These are phyloP conservation scores for Toxotes jaculatrix DNA, from an alignment of 2,113 vertebrate species.

Conservation along the genomic window DNA sequence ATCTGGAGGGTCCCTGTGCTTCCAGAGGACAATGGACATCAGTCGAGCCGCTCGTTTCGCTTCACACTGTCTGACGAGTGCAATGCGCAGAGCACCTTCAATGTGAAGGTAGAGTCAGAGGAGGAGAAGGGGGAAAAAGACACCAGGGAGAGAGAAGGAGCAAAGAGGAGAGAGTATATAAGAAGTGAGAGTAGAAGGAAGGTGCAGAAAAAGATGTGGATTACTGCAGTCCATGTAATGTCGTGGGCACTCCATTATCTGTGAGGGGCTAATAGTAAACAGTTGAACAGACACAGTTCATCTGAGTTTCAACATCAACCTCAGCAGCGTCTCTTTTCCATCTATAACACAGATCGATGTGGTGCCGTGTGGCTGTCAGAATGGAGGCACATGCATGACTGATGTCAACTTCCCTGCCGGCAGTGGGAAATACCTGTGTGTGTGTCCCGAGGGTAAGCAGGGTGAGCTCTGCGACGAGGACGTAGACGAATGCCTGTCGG, in stretches of 20 bases:
- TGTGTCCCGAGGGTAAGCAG: conserved; percentile 80
- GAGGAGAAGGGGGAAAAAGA: no score
- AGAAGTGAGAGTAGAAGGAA: no score
- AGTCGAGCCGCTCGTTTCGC: conserved; percentile 61
- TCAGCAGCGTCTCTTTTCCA: not conserved
- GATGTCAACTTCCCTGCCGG: conserved; percentile 86
- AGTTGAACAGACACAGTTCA: no score
- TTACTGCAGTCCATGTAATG: no score
- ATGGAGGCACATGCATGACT: conserved; percentile 83
- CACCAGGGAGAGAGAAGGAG: no score
- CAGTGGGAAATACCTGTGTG: conserved; percentile 86
- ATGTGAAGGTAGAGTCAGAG: conserved; percentile 79
- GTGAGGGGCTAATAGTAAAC: no score
- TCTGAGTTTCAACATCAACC: no score
- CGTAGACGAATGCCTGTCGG: conserved; percentile 71
- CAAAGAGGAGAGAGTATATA: not conserved
- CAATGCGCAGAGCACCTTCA: conserved; percentile 82
- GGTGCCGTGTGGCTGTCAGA: conserved; percentile 83
- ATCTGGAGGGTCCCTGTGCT: conserved; percentile 84
- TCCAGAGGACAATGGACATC: conserved; percentile 41
- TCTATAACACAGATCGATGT: conserved; percentile 78
- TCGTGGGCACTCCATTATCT: no score
- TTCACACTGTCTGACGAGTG: conserved; percentile 85
- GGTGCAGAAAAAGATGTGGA: no score
- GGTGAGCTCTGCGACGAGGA: conserved; percentile 83